These are phyloP conservation scores for Enteromius argenteus DNA, from an alignment of 2,797 vertebrate species.

Conservation along the genomic window DNA sequence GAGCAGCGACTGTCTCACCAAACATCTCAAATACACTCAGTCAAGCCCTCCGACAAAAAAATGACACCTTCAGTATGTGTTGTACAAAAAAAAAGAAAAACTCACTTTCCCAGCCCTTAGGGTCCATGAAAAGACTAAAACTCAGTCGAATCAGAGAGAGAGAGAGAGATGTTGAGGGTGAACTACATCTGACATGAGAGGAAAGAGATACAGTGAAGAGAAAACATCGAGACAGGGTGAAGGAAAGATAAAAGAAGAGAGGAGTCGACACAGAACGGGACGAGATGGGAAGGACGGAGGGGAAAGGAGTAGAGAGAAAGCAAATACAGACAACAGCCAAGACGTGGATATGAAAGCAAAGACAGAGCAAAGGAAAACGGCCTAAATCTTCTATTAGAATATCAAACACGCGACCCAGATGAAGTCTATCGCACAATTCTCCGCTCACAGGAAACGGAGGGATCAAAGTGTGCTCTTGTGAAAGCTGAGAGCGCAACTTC, in stretches of 20 bases:
- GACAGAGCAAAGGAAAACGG: slow-evolving; percentile 25
- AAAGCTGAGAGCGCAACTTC: slow-evolving; percentile 34
- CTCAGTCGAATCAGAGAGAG: slow-evolving; percentile 34
- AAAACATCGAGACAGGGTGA: slow-evolving; percentile 8
- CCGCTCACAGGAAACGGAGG: slow-evolving; percentile 33
- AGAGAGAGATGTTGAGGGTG: slow-evolving; percentile 65
- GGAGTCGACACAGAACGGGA: neutral
- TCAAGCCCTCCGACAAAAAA: neutral
- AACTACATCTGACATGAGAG: slow-evolving; percentile 69
- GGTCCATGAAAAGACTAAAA: neutral
- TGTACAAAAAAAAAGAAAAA: neutral
- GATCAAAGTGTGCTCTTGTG: slow-evolving; percentile 65
- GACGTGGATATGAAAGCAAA: slow-evolving; percentile 14
- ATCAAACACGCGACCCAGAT: slow-evolving; percentile 50
- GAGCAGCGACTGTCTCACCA: neutral
- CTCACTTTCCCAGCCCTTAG: neutral
- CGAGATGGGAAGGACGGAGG: neutral
- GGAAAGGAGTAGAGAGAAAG: slow-evolving; percentile 6
- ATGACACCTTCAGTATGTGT: neutral
- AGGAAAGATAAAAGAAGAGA: slow-evolving; percentile 2
- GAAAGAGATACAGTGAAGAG: slow-evolving; percentile 37
- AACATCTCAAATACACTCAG: slow-evolving; percentile 5
- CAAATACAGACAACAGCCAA: slow-evolving; percentile 18
- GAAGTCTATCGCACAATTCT: slow-evolving; percentile 29
- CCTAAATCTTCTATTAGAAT: slow-evolving; percentile 39